A percentile compares a stretch with the other conserved stretches of the same genome.
Evolutionary conservation across 2,797 vertebrate species (phyloP).

Genomic region (Tadarida brasiliensis): DNA sequence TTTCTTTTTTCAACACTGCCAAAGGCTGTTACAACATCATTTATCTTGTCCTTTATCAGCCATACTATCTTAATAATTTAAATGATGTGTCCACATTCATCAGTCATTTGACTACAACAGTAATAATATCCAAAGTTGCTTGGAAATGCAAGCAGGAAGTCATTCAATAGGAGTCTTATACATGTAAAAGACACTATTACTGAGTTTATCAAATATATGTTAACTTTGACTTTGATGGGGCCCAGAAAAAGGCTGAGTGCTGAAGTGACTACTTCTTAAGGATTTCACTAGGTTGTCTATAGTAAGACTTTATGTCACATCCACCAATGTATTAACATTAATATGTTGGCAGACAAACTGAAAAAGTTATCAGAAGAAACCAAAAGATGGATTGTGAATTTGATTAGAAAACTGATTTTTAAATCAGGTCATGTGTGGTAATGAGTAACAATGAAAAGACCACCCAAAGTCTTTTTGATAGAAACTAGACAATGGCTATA

Average conservation of each 20-base stretch:
- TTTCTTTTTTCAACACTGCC: conserved; percentile 95
- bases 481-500: conserved; percentile 94
- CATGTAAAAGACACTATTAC: conserved; percentile 94
- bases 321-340: conserved; percentile 95
- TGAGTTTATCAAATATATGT: conserved; percentile 94
- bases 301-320: conserved; percentile 95
- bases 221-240: conserved; percentile 95
- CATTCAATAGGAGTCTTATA: conserved; percentile 95
- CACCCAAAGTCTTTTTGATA: conserved; percentile 94
- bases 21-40: conserved; percentile 95
- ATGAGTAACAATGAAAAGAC: conserved; percentile 93
- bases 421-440: conserved; percentile 95
- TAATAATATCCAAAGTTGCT: conserved; percentile 94
- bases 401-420: conserved; percentile 96
- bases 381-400: conserved; percentile 95
- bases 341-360: conserved; percentile 94
- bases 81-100: conserved; percentile 94
- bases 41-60: conserved; percentile 94
- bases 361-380: conserved; percentile 95
- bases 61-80: conserved; percentile 94
- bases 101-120: conserved; percentile 92
- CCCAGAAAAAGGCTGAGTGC: conserved; percentile 93
- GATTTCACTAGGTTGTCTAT: conserved; percentile 95
- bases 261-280: conserved; percentile 94
- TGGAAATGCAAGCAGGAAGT: conserved; percentile 93